These are phyloP conservation scores for Exaiptasia diaphana DNA, from an alignment of 64 coral and sea anemone species.

Conservation along the genomic window DNA sequence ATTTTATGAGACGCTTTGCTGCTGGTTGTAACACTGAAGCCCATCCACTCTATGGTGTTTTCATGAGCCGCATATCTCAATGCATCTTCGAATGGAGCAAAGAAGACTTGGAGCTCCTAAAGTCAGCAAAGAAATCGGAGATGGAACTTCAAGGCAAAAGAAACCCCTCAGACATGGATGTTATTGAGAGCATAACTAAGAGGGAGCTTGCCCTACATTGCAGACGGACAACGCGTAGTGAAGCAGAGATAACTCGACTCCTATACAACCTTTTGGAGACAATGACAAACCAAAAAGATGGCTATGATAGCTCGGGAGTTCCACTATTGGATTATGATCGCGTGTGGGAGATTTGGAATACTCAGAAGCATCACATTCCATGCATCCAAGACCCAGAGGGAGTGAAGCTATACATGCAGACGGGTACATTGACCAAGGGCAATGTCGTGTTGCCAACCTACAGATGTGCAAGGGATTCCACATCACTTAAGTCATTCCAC, in stretches of 20 bases:
- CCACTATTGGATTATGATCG: constrained; percentile 41
- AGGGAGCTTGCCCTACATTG: constrained; percentile 39
- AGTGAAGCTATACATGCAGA: constrained; percentile 18
- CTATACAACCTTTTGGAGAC: constrained; percentile 4
- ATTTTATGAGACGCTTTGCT: constrained; percentile 44
- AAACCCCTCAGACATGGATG: not conserved
- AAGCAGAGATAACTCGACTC: not conserved
- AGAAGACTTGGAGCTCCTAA: constrained; percentile 24
- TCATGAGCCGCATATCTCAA: constrained; percentile 12
- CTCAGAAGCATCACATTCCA: constrained; percentile 14
- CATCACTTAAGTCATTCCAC: constrained; percentile 63
- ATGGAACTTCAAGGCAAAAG: not conserved
- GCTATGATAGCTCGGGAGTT: constrained; percentile 47
- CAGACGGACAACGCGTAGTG: constrained; percentile 9
- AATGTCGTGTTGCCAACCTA: constrained; percentile 6
- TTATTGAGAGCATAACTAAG: constrained; percentile 11
- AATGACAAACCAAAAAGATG: constrained; percentile 4
- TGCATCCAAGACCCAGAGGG: constrained; percentile 46
- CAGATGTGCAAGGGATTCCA: constrained; percentile 56
- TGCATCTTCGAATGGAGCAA: constrained; percentile 51
- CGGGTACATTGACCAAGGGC: constrained; percentile 12
- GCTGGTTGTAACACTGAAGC: constrained; percentile 48
- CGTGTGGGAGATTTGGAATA: constrained; percentile 44
- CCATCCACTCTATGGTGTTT: constrained; percentile 40
- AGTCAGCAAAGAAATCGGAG: constrained; percentile 9